Conservation (phyloP, 1,140 invertebrate genomes). For the Drosophila suzukii region DNA sequence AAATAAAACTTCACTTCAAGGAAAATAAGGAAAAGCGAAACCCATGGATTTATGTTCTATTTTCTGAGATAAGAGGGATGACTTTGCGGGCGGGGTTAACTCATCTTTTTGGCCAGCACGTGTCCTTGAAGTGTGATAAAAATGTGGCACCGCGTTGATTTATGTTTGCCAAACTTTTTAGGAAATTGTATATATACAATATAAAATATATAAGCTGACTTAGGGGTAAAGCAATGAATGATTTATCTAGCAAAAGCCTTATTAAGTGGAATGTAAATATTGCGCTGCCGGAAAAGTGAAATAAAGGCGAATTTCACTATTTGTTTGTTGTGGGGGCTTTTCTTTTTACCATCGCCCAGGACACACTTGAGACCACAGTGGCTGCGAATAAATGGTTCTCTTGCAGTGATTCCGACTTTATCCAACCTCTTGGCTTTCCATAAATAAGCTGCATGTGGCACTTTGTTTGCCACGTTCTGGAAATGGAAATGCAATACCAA, state of each 20-base stretch:
- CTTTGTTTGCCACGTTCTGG: constrained; percentile 53
- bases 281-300: background rate
- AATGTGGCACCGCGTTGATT: constrained; percentile 59
- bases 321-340: constrained; percentile 2
- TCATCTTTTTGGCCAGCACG: constrained; percentile 26
- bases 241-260: constrained; percentile 57
- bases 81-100: constrained; percentile 7
- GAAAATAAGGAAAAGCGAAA: constrained; percentile 5
- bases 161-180: constrained; percentile 59
- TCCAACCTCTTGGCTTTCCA: constrained; percentile 41
- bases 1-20: background rate
- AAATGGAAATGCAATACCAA: constrained; percentile 52
- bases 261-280: constrained; percentile 35
- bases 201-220: constrained; percentile 15
- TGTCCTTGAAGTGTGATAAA: constrained; percentile 61
- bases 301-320: constrained; percentile 15
- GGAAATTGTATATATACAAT: constrained; percentile 18
- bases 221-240: constrained; percentile 37
- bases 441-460: constrained; percentile 79
- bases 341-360: background rate
- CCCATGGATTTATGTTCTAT: constrained; percentile 39
- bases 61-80: constrained; percentile 50
- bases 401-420: constrained; percentile 48
- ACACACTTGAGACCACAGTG: constrained; percentile 24
- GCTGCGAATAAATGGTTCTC: constrained; percentile 58